A percentile compares a stretch with the other conserved stretches of the same genome.
phyloP scores from a whole-genome alignment of 2,888 invertebrate genomes.

The Dorcus hopei region DNA sequence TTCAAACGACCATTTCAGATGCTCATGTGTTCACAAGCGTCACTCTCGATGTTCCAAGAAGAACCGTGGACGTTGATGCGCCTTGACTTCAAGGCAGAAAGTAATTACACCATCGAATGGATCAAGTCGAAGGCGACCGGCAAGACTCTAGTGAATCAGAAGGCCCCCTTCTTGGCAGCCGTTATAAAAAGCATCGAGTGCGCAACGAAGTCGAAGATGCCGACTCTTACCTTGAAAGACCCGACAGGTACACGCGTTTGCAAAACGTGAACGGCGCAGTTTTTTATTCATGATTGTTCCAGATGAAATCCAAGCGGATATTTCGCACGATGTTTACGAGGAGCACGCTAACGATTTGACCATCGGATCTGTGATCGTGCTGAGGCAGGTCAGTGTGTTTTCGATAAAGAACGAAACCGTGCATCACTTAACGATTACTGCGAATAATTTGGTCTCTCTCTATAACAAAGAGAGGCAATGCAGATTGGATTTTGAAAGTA shows the following conservation, averaged over 20 bases:
- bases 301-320: conserved; percentile 40
- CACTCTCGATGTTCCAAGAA: conserved; percentile 29
- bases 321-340: conserved; percentile 37
- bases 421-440: conserved; percentile 37
- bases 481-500: neutral
- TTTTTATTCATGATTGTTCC: neutral
- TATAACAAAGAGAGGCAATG: conserved; percentile 26
- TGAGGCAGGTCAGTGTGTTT: conserved; percentile 38
- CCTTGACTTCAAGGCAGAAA: conserved; percentile 25
- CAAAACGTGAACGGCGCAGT: neutral
- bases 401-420: conserved; percentile 29
- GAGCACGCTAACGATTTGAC: conserved; percentile 31
- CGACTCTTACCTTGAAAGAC: conserved; percentile 37
- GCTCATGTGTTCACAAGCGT: conserved; percentile 33
- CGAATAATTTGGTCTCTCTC: conserved; percentile 38
- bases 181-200: conserved; percentile 34
- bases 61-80: conserved; percentile 35
- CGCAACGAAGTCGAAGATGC: conserved; percentile 20
- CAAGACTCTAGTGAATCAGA: conserved; percentile 34
- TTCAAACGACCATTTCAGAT: no score
- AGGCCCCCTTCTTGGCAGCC: conserved; percentile 42
- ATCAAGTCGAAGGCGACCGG: conserved; percentile 33
- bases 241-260: conserved; percentile 30
- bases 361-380: conserved; percentile 36
- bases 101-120: conserved; percentile 38